Conservation (phyloP, 2,797 vertebrate species). For the Rhabdophis nuchalis region DNA sequence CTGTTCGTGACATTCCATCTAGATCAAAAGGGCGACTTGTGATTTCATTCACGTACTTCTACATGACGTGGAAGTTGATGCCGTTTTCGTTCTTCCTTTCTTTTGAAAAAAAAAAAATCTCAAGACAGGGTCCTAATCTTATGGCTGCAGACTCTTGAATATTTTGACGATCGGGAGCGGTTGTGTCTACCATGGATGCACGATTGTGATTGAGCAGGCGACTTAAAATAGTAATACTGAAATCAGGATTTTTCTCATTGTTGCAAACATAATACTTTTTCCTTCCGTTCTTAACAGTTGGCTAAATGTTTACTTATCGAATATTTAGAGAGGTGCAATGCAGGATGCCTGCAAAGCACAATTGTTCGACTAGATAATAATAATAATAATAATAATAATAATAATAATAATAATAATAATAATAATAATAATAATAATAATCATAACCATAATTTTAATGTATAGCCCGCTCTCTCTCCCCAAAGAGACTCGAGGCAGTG, state of each 20-base stretch:
- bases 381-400: too few species aligned
- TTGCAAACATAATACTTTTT: conserved; percentile 41
- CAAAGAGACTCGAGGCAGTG: too few species aligned
- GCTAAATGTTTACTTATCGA: not conserved
- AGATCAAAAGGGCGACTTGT: not conserved
- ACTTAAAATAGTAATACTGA: conserved; percentile 61
- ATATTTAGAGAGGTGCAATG: conserved; percentile 7
- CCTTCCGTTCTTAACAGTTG: conserved; percentile 36
- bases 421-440: too few species aligned
- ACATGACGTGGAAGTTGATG: too few species aligned
- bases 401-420: too few species aligned
- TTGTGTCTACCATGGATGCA: conserved; percentile 53
- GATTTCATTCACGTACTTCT: not conserved
- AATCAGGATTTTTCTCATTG: conserved; percentile 62
- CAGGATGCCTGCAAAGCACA: not conserved
- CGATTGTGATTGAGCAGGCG: conserved; percentile 48
- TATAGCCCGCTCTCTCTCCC: too few species aligned
- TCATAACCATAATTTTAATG: too few species aligned
- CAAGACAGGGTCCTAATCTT: not conserved
- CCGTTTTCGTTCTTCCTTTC: not conserved
- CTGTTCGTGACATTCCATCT: conserved; percentile 38
- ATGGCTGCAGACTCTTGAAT: not conserved
- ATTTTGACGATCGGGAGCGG: conserved; percentile 53
- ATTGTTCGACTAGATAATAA: not conserved
- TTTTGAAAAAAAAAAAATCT: not conserved